Evolutionary conservation across 53 echinoderm and acorn worm species (phyloP).

Genomic region (Pentamera pediparva): DNA sequence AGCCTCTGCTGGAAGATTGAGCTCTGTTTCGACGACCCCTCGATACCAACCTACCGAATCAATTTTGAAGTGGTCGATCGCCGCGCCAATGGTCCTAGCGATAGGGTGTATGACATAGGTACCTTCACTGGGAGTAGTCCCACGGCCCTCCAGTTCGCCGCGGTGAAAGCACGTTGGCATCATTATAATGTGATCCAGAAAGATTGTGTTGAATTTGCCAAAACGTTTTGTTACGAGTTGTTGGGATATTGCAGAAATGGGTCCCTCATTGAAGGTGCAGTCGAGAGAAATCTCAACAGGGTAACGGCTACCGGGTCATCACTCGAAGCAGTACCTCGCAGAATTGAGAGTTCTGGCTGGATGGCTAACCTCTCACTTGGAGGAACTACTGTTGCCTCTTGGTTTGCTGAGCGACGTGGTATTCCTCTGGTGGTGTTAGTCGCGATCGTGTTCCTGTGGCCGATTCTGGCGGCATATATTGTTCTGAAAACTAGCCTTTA

Average conservation of each 20-base stretch:
- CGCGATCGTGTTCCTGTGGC: not conserved
- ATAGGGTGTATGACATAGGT: conserved; percentile 35
- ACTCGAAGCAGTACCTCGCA: conserved; percentile 38
- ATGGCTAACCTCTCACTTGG: conserved; percentile 34
- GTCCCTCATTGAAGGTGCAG: conserved; percentile 34
- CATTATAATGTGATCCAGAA: conserved; percentile 42
- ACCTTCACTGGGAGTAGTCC: conserved; percentile 36
- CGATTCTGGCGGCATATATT: conserved; percentile 5
- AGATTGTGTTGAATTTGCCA: conserved; percentile 60
- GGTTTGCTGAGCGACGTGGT: conserved; percentile 8
- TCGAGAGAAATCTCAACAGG: conserved; percentile 12
- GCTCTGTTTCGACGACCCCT: conserved; percentile 29
- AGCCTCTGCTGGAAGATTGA: conserved; percentile 39
- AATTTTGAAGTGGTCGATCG: not conserved
- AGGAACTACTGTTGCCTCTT: conserved; percentile 23
- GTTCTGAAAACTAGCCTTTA: no score
- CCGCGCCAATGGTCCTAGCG: conserved; percentile 11
- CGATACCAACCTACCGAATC: conserved; percentile 45
- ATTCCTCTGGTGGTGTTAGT: not conserved
- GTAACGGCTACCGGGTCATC: conserved; percentile 44
- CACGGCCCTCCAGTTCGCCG: conserved; percentile 35
- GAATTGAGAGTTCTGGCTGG: conserved; percentile 39
- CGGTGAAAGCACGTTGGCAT: conserved; percentile 32
- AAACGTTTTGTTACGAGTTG: conserved; percentile 49
- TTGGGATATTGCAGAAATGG: conserved; percentile 42